Percentiles rank a stretch among this genome's conserved stretches.
These are phyloP conservation scores for Ooceraea biroi DNA, from an alignment of 1,140 invertebrate species.

Conservation along the genomic window DNA sequence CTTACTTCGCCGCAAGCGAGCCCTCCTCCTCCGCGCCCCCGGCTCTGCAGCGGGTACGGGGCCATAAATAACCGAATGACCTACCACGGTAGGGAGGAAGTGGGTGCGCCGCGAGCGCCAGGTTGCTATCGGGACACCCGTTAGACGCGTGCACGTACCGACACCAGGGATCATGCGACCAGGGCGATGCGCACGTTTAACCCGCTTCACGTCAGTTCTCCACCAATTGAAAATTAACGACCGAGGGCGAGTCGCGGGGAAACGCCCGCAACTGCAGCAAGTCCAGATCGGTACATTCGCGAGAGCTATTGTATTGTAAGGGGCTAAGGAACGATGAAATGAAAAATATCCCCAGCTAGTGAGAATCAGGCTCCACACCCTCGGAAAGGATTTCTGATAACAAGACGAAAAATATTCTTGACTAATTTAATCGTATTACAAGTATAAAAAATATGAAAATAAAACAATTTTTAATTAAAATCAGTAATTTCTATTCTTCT, in stretches of 20 bases:
- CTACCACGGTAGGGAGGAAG: slow-evolving; percentile 79
- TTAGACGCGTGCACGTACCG: slow-evolving; percentile 69
- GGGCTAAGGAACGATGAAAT: too few species aligned
- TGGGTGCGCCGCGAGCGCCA: slow-evolving; percentile 61
- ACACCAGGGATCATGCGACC: slow-evolving; percentile 20
- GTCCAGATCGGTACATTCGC: too few species aligned
- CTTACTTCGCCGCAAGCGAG: slow-evolving; percentile 43
- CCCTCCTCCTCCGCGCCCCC: slow-evolving; percentile 66
- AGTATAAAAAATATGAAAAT: too few species aligned
- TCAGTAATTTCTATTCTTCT: too few species aligned
- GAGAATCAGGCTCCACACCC: too few species aligned
- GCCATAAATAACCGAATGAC: slow-evolving; percentile 84
- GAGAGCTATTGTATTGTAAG: too few species aligned
- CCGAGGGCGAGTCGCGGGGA: not conserved
- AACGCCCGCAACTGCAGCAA: not conserved
- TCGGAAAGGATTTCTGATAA: too few species aligned
- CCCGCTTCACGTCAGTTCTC: not conserved
- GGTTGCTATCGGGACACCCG: slow-evolving; percentile 72
- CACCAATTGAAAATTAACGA: slow-evolving; percentile 20
- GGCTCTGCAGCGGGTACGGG: slow-evolving; percentile 73
- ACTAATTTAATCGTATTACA: too few species aligned
- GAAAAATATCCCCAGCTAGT: too few species aligned
- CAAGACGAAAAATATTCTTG: too few species aligned
- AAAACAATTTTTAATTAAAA: too few species aligned
- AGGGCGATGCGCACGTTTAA: slow-evolving; percentile 30